Evolutionary conservation across 1,140 invertebrate species (phyloP), one percentile per base, ranked within the genome.

Genomic region (Daktulosphaira vitifoliae): DNA sequence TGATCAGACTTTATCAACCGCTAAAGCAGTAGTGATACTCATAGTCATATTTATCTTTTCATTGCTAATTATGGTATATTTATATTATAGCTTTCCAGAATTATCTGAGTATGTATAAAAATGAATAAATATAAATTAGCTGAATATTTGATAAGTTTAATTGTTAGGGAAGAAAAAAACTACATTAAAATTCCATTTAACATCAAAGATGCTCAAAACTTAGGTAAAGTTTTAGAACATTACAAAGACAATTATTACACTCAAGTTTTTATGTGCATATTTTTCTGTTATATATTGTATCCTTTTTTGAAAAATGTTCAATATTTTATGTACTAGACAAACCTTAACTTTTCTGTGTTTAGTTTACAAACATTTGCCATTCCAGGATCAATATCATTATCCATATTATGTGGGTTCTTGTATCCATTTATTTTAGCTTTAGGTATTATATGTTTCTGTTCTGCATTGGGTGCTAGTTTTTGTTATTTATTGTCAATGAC

Each of bases 341-440:
- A 73, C 72, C 75, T 77, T 78, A 74, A 71, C 65, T 67, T 66
- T 15, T 46, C 20, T 69, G 8, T 20, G 59, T 71, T 72, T 74
- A 97, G 93, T 78, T 82, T 99, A 70, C 96, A 99, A 83, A 96
- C 96, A 67, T 99, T 99, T 79, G 96, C 96, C 69, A 99, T 99
- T 78, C 96, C 96, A 69, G 96, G 96, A 69, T 98, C 96, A 29
- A 88, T 99, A 73, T 98, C 98, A 74, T 78, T 99, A 38, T 98
- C 94, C 67, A 96, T 99, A 70, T 78, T 99, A 23, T 94, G 92
- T 68, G 97, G 97, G 69, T 99, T 97, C 78, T 78, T 99, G 2
- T 99, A 98, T 74, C 89, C 90, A 66, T 98, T 98, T 77, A 83
- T 84, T 33, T 70, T 94, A 65, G 96, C 96, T 13, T 76, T 99